phyloP scores from a whole-genome alignment of 2,797 vertebrate genomes.

The Salarias fasciatus region DNA sequence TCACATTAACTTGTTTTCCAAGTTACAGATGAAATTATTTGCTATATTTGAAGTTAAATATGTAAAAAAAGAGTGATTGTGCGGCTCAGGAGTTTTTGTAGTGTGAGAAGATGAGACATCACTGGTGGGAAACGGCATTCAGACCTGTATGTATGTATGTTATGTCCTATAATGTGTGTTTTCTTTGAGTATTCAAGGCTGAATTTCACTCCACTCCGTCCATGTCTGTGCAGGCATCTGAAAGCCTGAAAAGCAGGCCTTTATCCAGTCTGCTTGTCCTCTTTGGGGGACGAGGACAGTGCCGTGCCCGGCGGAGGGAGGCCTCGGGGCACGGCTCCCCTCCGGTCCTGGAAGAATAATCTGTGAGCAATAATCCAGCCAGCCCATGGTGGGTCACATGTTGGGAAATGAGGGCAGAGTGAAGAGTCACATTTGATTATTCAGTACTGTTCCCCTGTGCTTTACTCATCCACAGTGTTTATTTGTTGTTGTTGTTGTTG shows the following conservation, averaged over 20 bases:
- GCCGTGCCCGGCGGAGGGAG: slow-evolving; percentile 14
- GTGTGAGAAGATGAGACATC: no score
- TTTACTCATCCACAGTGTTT: slow-evolving; percentile 56
- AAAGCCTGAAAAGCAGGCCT: neutral
- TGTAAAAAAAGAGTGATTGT: no score
- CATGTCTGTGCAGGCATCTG: neutral
- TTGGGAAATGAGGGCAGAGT: slow-evolving; percentile 32
- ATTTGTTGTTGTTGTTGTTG: slow-evolving; percentile 52
- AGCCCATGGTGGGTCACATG: slow-evolving; percentile 50
- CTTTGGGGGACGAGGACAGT: neutral
- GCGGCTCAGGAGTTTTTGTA: no score
- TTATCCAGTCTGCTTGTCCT: slow-evolving; percentile 25
- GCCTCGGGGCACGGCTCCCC: slow-evolving; percentile 14
- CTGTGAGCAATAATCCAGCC: slow-evolving; percentile 54
- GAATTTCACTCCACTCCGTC: neutral
- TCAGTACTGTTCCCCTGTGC: slow-evolving; percentile 40
- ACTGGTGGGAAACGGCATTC: no score
- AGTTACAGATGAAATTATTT: no score
- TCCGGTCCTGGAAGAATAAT: slow-evolving; percentile 48
- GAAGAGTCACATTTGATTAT: slow-evolving; percentile 46
- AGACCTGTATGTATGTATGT: no score
- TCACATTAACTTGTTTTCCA: no score
- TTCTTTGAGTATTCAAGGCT: no score
- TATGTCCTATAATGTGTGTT: no score
- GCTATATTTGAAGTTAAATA: no score